Conservation (phyloP, 2,888 invertebrate genomes). For the Mechanitis messenoides region DNA sequence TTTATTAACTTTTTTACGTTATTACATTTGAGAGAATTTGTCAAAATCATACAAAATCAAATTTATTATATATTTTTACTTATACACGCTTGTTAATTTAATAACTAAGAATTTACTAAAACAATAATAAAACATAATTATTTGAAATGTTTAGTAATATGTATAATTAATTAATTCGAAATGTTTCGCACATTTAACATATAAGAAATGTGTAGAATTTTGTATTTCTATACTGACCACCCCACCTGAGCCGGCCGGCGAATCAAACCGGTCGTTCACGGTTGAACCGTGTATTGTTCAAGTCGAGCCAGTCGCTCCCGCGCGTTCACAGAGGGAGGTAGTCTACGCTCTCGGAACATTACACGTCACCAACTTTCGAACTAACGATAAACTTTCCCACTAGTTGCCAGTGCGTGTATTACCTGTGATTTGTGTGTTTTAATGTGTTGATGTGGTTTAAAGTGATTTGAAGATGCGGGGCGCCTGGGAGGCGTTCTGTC, state of each 20-base stretch:
- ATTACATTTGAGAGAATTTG: no score
- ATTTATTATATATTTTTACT: no score
- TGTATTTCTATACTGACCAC: conserved; percentile 35
- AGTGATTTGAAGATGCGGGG: conserved; percentile 65
- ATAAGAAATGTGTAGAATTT: conserved; percentile 5
- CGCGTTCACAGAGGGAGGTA: conserved; percentile 39
- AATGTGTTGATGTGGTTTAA: conserved; percentile 66
- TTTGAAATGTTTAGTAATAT: no score
- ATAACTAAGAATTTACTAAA: no score
- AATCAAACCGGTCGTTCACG: conserved; percentile 32
- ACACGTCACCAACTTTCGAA: conserved; percentile 69
- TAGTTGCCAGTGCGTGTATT: conserved; percentile 30
- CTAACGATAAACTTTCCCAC: conserved; percentile 50
- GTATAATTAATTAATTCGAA: no score
- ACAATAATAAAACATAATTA: no score
- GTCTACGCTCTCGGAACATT: conserved; percentile 34
- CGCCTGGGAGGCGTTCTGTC: conserved; percentile 70
- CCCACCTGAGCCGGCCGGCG: conserved; percentile 44
- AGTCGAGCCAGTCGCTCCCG: conserved; percentile 49
- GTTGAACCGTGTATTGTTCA: conserved; percentile 28
- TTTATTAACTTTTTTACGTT: no score
- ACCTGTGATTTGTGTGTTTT: conserved; percentile 47
- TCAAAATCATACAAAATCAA: no score
- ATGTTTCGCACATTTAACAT: no score
- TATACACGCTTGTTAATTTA: no score